Percentiles rank a stretch among this genome's conserved stretches.
phyloP scores from a whole-genome alignment of 2,888 invertebrate genomes.

The Leucophora obtusa region DNA sequence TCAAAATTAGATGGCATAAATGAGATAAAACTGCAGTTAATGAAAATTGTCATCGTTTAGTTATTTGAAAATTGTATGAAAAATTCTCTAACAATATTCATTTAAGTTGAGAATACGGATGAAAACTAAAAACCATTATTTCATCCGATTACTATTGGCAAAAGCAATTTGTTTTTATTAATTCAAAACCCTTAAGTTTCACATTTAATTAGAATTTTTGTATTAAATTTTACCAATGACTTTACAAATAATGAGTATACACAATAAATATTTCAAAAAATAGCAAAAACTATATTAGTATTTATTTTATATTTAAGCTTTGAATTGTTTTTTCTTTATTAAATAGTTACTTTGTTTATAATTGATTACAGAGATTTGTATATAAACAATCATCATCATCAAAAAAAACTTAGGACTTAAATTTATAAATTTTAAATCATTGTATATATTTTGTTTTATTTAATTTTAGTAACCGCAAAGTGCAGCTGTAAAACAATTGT shows the following conservation, averaged over 20 bases:
- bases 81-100: too few relatives aligned
- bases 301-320: conserved; percentile 21
- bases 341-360: conserved; percentile 57
- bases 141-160: not conserved
- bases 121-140: not conserved
- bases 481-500: conserved; percentile 46
- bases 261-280: conserved; percentile 59
- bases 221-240: conserved; percentile 28
- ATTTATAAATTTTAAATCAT: conserved; percentile 20
- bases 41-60: not conserved
- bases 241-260: conserved; percentile 47
- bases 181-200: not conserved
- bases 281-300: conserved; percentile 47
- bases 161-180: not conserved
- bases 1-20: not conserved
- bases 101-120: too few relatives aligned
- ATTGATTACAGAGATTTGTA: conserved; percentile 31
- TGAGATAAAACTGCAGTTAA: not conserved
- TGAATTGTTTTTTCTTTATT: conserved; percentile 33
- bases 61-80: too few relatives aligned
- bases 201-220: conserved; percentile 19
- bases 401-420: conserved; percentile 50
- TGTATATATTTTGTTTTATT: conserved; percentile 37
- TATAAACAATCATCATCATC: conserved; percentile 34
- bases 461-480: conserved; percentile 49